These are phyloP conservation scores for Drosophila nannoptera DNA, from an alignment of 1,140 invertebrate species.

Conservation along the genomic window DNA sequence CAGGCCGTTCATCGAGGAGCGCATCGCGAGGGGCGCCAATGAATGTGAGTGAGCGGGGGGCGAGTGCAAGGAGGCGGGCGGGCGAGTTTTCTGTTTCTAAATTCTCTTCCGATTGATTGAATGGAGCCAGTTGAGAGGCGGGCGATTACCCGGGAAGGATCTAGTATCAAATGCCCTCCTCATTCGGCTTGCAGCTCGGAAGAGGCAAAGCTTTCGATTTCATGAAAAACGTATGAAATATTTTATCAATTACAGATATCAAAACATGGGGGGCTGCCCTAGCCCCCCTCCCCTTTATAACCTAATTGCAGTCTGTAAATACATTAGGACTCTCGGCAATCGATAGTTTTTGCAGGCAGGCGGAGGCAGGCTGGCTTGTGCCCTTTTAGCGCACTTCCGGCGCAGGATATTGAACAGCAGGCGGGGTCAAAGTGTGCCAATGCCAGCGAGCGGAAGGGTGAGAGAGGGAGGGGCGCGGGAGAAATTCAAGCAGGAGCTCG, in stretches of 20 bases:
- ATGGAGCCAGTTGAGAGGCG: too few relatives aligned
- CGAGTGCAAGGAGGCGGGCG: too few relatives aligned
- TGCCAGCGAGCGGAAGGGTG: not conserved
- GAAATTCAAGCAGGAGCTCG: slow-evolving; percentile 11
- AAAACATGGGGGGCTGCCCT: too few relatives aligned
- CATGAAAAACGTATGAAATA: too few relatives aligned
- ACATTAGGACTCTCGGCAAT: not conserved
- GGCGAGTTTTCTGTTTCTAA: slow-evolving; percentile 15
- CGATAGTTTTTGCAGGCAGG: slow-evolving; percentile 1
- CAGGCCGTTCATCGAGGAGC: slow-evolving; percentile 22
- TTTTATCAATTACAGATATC: too few relatives aligned
- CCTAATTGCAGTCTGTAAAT: not conserved
- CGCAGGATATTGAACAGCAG: slow-evolving; percentile 24
- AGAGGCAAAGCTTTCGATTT: too few relatives aligned
- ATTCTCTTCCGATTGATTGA: slow-evolving; percentile 39
- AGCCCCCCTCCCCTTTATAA: too few relatives aligned
- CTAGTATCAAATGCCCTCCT: too few relatives aligned
- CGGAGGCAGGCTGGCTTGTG: not conserved
- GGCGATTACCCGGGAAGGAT: not conserved
- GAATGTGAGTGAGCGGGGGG: not conserved
- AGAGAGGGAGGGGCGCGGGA: slow-evolving; percentile 5
- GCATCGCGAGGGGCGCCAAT: slow-evolving; percentile 31
- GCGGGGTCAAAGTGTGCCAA: not conserved
- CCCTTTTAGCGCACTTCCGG: slow-evolving; percentile 13
- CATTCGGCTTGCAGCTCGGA: too few relatives aligned